Base-by-base conservation (phyloP, 2,888 invertebrate genomes). In the Coecobrya sp. region DNA sequence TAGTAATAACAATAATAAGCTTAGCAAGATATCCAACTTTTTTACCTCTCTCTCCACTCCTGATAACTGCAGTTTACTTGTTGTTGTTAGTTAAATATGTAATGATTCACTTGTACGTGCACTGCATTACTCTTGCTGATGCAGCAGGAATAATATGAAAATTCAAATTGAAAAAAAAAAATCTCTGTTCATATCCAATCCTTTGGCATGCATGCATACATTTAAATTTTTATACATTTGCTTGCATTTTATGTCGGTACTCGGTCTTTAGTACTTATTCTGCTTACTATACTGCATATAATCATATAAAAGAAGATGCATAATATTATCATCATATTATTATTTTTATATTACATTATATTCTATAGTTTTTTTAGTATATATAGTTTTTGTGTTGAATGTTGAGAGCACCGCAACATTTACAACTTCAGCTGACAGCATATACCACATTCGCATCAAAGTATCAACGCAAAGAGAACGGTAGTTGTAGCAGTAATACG, bases 351-450 rank as follows among this genome's bases (percentile, higher is more conserved):
- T 25, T 36, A 7, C 13, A 1, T 30, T 30, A 22, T 22, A 45
- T 52, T n/a, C n/a, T n/a, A n/a, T n/a, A n/a, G n/a, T n/a, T n/a
- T n/a, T n/a, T n/a, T n/a, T n/a, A n/a, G n/a, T n/a, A n/a, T 19
- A 22, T 82, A 13, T 62, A 82, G 59, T 82, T 82, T 82, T 81
- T 82, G 30, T 36, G 36, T 36, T 36, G 36, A 36, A 82, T 82
- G 59, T 82, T 45, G 49, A 86, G 55, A 91, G 84, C 87, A 73
- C 91, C 87, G 91, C 91, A 92, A 87, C 91, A 84, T 79, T 91
- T 91, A 91, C 86, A 87, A 92, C 87, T 92, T 91, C 81, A 91
- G 79, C 91, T 92, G 91, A 92, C 91, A 91, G 87, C 82, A 85
- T 87, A 87, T 87, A 87, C 36, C 87, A 87, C 87, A 42, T 62